Conservation (phyloP, 2,888 invertebrate genomes). For the Heteromyza rotundicornis region DNA sequence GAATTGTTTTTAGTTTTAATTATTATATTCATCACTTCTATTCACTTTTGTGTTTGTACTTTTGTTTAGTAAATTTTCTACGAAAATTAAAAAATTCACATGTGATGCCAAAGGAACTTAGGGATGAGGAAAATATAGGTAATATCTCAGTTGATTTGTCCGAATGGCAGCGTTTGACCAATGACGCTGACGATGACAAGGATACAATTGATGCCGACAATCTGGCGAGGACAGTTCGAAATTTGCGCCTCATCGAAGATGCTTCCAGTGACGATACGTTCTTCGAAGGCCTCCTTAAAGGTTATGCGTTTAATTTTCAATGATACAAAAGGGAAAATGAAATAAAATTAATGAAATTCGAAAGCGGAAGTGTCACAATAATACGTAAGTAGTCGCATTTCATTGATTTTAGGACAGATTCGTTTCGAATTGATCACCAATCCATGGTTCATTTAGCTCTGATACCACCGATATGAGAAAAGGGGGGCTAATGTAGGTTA, state of each 20-base stretch:
- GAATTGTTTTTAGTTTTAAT: no score
- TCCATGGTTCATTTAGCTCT: no score
- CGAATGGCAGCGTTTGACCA: slow-evolving; percentile 46
- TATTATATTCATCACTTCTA: background rate
- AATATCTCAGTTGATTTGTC: slow-evolving; percentile 40
- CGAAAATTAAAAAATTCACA: slow-evolving; percentile 52
- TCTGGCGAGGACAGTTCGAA: slow-evolving; percentile 13
- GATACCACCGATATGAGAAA: no score
- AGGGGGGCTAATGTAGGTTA: no score
- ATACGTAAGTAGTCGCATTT: no score
- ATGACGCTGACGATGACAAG: slow-evolving; percentile 28
- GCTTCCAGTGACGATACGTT: slow-evolving; percentile 32
- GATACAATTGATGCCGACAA: slow-evolving; percentile 6
- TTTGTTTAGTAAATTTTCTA: slow-evolving; percentile 46
- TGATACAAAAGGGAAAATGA: background rate
- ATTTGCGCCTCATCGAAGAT: slow-evolving; percentile 30
- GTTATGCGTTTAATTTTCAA: slow-evolving; percentile 33
- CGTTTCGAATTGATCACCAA: no score
- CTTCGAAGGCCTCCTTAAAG: slow-evolving; percentile 42
- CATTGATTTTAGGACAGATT: no score
- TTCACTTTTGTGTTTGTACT: background rate
- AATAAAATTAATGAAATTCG: no score
- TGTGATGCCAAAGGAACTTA: slow-evolving; percentile 46
- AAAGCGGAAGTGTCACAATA: no score
- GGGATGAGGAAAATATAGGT: slow-evolving; percentile 37